A percentile compares a stretch with the other conserved stretches of the same genome.
These are phyloP conservation scores for Aphyosemion australe DNA, from an alignment of 2,113 vertebrate genomes.

Conservation along the genomic window DNA sequence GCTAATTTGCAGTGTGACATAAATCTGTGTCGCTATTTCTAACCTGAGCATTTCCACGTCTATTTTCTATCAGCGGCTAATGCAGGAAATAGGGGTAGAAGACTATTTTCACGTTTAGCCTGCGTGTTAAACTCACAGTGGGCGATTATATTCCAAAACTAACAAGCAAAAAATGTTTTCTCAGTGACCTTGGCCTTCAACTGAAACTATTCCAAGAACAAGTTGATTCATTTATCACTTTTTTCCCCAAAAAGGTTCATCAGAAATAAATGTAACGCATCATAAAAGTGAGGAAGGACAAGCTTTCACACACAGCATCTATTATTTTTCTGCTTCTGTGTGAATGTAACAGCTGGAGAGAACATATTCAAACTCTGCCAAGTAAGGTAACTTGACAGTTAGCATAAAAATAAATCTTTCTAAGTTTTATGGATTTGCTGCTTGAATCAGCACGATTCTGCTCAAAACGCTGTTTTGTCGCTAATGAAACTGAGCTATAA, in stretches of 20 bases:
- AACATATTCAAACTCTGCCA: slow-evolving; percentile 7
- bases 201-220: too few relatives aligned
- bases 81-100: too few relatives aligned
- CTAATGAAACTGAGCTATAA: slow-evolving; percentile 51
- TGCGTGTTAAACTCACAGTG: too few relatives aligned
- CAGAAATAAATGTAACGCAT: not conserved
- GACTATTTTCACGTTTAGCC: too few relatives aligned
- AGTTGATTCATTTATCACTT: not conserved
- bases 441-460: slow-evolving; percentile 32
- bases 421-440: not conserved
- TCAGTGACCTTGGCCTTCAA: too few relatives aligned
- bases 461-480: slow-evolving; percentile 26
- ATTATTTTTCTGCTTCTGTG: not conserved
- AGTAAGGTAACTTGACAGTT: not conserved
- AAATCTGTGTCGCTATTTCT: too few relatives aligned
- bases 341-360: slow-evolving; percentile 12
- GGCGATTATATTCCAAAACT: too few relatives aligned
- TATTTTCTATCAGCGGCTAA: too few relatives aligned
- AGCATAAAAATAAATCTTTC: not conserved
- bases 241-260: not conserved
- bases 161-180: too few relatives aligned
- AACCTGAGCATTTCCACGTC: too few relatives aligned
- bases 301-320: not conserved
- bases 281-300: not conserved
- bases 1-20: too few relatives aligned